phyloP scores from a whole-genome alignment of 2,797 vertebrate species.

The Darevskia mixta region DNA sequence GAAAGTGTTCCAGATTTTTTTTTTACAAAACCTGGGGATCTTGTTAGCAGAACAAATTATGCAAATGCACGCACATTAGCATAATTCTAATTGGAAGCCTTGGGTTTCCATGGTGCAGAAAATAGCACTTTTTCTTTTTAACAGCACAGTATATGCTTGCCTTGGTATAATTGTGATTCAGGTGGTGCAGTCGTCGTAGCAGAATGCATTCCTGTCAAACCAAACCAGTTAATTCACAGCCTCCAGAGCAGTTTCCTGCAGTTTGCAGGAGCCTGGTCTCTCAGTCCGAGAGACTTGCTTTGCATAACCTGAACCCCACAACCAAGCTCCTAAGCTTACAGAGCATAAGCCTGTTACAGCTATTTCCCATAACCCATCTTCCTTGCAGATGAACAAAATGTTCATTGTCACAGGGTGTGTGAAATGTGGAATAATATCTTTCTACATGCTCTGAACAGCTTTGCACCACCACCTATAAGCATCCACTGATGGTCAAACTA shows the following conservation, averaged over 20 bases:
- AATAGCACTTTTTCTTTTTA: background rate
- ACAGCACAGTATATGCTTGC: background rate
- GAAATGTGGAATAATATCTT: background rate
- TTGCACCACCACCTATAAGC: no score
- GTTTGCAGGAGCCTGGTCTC: background rate
- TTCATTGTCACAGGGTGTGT: background rate
- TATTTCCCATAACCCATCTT: background rate
- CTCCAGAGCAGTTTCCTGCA: background rate
- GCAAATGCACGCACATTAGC: constrained; percentile 10
- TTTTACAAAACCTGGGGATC: background rate
- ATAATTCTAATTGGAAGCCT: constrained; percentile 32
- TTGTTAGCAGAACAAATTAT: constrained; percentile 19
- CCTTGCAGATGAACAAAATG: background rate
- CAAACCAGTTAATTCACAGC: constrained; percentile 3
- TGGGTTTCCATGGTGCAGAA: constrained; percentile 37
- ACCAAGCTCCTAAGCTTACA: background rate
- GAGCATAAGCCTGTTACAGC: background rate
- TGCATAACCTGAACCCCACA: background rate
- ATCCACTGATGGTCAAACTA: background rate
- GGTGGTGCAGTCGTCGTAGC: background rate
- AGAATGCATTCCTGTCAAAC: background rate
- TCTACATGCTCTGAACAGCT: no score
- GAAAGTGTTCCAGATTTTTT: constrained; percentile 2
- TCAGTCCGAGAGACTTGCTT: background rate
- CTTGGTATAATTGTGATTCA: constrained; percentile 19